A percentile compares a stretch with the other conserved stretches of the same genome.
These are phyloP conservation scores for Drosophila mercatorum DNA, from an alignment of 2,888 invertebrate species.

Conservation along the genomic window DNA sequence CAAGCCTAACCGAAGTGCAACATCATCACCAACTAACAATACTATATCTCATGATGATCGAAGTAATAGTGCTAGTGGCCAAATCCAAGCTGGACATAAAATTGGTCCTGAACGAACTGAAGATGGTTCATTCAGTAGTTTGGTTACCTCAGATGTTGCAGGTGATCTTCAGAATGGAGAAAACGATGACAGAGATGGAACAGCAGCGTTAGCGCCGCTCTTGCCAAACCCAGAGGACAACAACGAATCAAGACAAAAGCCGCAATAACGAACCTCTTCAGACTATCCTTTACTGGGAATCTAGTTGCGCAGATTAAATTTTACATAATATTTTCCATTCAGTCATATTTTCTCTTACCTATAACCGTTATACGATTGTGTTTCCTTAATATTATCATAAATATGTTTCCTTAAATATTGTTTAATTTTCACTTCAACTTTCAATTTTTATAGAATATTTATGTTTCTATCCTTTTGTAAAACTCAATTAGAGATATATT, in stretches of 20 bases:
- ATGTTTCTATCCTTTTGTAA: slow-evolving; percentile 27
- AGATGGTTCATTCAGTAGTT: slow-evolving; percentile 77
- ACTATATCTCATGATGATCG: slow-evolving; percentile 75
- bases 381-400: slow-evolving; percentile 23
- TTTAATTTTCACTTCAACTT: slow-evolving; percentile 23
- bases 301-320: slow-evolving; percentile 35
- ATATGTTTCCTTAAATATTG: slow-evolving; percentile 40
- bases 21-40: slow-evolving; percentile 81
- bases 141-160: slow-evolving; percentile 76
- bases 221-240: slow-evolving; percentile 65
- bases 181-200: slow-evolving; percentile 61
- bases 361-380: slow-evolving; percentile 16
- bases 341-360: slow-evolving; percentile 30
- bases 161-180: slow-evolving; percentile 67
- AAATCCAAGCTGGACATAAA: slow-evolving; percentile 54
- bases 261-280: slow-evolving; percentile 52
- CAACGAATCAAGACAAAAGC: slow-evolving; percentile 60
- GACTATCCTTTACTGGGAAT: slow-evolving; percentile 25
- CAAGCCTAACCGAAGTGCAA: slow-evolving; percentile 71
- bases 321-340: slow-evolving; percentile 22
- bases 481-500: slow-evolving; percentile 15
- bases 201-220: slow-evolving; percentile 71
- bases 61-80: slow-evolving; percentile 64
- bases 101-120: slow-evolving; percentile 71
- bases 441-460: slow-evolving; percentile 29